A percentile compares a stretch with the other conserved stretches of the same genome.
phyloP scores from a whole-genome alignment of 2,113 vertebrate species.

The Hydrochoerus hydrochaeris region DNA sequence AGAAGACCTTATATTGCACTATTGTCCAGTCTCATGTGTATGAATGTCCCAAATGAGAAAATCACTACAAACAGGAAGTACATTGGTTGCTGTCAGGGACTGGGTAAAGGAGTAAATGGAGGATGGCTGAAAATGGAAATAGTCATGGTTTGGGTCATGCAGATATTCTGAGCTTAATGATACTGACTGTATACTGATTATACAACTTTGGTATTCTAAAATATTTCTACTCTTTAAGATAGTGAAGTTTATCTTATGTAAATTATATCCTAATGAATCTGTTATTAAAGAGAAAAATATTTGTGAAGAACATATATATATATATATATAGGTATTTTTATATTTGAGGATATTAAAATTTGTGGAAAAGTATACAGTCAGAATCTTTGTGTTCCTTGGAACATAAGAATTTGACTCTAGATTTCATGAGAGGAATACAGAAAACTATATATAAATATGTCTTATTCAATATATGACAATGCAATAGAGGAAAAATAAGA shows the following conservation, averaged over 20 bases:
- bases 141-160: neutral
- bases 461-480: neutral
- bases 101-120: neutral
- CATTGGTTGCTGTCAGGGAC: neutral
- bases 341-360: neutral
- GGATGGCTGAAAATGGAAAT: neutral
- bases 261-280: neutral
- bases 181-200: neutral
- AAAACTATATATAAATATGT: neutral
- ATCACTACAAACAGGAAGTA: neutral
- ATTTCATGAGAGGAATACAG: neutral
- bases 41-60: neutral
- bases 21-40: neutral
- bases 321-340: neutral
- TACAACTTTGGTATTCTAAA: neutral
- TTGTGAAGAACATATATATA: neutral
- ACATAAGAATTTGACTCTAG: neutral
- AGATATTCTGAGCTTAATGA: neutral
- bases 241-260: neutral
- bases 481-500: neutral
- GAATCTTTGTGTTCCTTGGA: neutral
- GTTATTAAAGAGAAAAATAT: slow-evolving; percentile 3
- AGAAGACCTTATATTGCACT: neutral
- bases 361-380: neutral
- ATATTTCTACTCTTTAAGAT: neutral